These are phyloP conservation scores for Vimba vimba DNA, from an alignment of 2,113 vertebrate genomes.

Conservation along the genomic window DNA sequence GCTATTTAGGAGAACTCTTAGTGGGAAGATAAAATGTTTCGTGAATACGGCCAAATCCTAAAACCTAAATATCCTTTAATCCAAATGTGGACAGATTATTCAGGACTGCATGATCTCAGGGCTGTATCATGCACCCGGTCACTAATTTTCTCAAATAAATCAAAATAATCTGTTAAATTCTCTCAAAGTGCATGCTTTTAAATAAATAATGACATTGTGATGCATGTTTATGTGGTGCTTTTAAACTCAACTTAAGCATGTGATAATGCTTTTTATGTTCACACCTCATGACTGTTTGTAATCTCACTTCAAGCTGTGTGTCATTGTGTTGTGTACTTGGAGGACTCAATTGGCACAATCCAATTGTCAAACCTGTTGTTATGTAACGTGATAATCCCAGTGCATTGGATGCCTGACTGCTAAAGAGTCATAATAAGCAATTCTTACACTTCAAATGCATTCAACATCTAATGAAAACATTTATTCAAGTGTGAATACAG, in stretches of 20 bases:
- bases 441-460: neutral
- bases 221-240: neutral
- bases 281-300: constrained; percentile 14
- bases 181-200: neutral
- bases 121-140: neutral
- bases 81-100: neutral
- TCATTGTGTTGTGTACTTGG: constrained; percentile 3
- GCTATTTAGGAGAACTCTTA: too few relatives aligned
- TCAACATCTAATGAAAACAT: neutral
- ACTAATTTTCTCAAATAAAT: neutral
- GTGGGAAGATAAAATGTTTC: too few relatives aligned
- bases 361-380: constrained; percentile 30
- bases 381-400: constrained; percentile 20
- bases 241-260: neutral
- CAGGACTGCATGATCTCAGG: neutral
- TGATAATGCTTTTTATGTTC: neutral
- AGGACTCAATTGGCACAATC: constrained; percentile 3
- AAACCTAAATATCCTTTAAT: neutral
- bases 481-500: neutral
- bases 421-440: constrained; percentile 9
- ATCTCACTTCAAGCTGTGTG: constrained; percentile 3
- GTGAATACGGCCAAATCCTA: neutral
- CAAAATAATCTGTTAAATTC: neutral
- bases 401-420: neutral
- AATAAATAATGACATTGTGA: neutral